Evolutionary conservation across 2,888 invertebrate genomes (phyloP), one percentile per base, ranked within the genome.

Genomic region (Acrocera orbiculus): DNA sequence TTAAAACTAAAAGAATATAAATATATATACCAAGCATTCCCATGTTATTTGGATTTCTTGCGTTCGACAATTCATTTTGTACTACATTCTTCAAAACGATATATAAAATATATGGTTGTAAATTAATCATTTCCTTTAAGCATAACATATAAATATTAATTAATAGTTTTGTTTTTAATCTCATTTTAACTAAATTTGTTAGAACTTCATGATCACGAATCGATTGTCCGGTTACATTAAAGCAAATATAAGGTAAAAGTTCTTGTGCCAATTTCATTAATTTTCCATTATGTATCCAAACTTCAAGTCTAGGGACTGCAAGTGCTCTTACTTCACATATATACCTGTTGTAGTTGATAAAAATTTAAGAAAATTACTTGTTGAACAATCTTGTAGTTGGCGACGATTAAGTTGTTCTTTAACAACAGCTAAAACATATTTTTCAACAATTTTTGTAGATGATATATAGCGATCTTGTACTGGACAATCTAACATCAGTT

Each of bases 251-350:
- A 34, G 90, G 79, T 16, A 96, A 62, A 34, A 96, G 59, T 59
- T 95, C 95, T 56, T 92, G 90, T 0, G 90, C 90, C 15, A 81
- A 75, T 47, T 86, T 76, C 66, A 85, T 82, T 34, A 92, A 62
- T 67, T 95, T 96, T 39, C 92, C 90, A 54, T 93, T 93, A 56
- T 92, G 90, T 37, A 95, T 66, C 93, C 93, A 95, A 46, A 80
- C 73, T 56, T 95, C 95, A 14, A 95, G 65, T 1, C 83, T 74
- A 4, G 55, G 46, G 11, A 56, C 53, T 4, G 54, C 55, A 8
- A 58, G 40, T 3, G 52, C 50, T 7, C 57, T 53, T 15, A 75
- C 74, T 62, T 92, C 90, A 1, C 75, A 73, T n/a, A n/a, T 37
- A 90, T 73, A 0, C 95, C 93, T 43, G 83, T 79, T 0, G 89